Evolutionary conservation across 2,888 invertebrate genomes (phyloP), one percentile per base, ranked within the genome.

Genomic region (Ferdinandea cuprea): DNA sequence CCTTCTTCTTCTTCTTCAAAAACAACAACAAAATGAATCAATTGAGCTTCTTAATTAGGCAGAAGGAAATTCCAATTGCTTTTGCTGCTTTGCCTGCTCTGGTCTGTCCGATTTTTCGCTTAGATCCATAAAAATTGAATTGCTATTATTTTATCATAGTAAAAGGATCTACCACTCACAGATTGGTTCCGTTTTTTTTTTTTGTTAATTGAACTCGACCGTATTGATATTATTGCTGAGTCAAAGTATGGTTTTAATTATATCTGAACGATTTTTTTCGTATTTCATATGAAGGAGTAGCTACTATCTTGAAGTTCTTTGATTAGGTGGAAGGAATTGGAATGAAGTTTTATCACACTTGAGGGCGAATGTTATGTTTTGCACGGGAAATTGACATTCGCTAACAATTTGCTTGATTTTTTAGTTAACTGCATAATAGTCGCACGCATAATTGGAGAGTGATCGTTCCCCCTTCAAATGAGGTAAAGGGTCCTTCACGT

Each of bases 41-140:
- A 80, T 74, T 68, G 61, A 74, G 79, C 74, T 48, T 37, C 68
- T 80, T 80, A 80, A 80, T 80, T 80, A 80, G 68, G 56, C 63
- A 69, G 69, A 74, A 63, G 58, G 63, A 80, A 74, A 68, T 63
- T 58, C 68, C 68, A 54, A 35, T 52, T 63, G 40, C 40, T 40
- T 46, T 58, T 50, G 3, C 56, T 58, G 3, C 54, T 65, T 1
- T 17, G 17, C 35, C 30, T 21, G 52, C 32, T 46, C 17, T 44
- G 28, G 13, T 32, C 44, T 28, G 74, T 48, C 17, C 63, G 68
- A 35, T 58, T 74, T 80, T 80, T 35, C 74, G 69, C 56, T 69
- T 28, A 54, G 40, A 37, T 61, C 52, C 28, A 68, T 32, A 68
- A 74, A 79, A 79, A 74, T 56, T 69, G 50, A 74, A 37, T 80